Evolutionary conservation across 2,797 vertebrate species (phyloP).

Genomic region (Clamator glandarius): DNA sequence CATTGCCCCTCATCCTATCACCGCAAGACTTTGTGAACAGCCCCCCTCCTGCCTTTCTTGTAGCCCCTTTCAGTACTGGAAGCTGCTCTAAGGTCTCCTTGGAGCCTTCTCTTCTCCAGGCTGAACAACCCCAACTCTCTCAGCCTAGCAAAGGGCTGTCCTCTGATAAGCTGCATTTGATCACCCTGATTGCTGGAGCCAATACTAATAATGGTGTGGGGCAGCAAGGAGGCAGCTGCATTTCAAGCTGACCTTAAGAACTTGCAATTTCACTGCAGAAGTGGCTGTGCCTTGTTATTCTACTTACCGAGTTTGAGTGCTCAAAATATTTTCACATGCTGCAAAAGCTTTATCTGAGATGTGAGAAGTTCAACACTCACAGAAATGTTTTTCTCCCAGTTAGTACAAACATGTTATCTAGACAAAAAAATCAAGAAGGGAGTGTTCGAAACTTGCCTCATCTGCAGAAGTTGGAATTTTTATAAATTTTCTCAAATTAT

Average conservation of each 20-base stretch:
- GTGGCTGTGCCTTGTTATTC: neutral
- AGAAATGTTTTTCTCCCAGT: neutral
- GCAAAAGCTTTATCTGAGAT: neutral
- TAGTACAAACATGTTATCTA: neutral
- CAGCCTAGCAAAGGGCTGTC: neutral
- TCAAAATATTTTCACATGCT: neutral
- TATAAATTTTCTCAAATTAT: neutral
- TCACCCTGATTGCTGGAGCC: neutral
- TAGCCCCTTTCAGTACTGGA: too few species aligned
- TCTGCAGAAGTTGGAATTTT: neutral
- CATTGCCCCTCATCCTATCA: too few species aligned
- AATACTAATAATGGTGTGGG: rapidly evolving
- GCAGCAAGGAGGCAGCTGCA: neutral
- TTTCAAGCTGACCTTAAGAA: neutral
- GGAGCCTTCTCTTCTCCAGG: too few species aligned
- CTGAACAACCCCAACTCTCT: too few species aligned
- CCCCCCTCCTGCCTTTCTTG: too few species aligned
- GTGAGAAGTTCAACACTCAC: neutral
- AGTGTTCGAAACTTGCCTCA: neutral
- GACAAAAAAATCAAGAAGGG: neutral
- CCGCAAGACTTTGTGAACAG: too few species aligned
- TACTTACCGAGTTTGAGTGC: neutral
- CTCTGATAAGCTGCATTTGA: neutral
- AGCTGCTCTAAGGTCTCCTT: too few species aligned
- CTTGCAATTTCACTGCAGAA: neutral